Evolutionary conservation across 2,888 invertebrate genomes (phyloP), one percentile per base, ranked within the genome.

Genomic region (Scaptomyza cyrtandrae): DNA sequence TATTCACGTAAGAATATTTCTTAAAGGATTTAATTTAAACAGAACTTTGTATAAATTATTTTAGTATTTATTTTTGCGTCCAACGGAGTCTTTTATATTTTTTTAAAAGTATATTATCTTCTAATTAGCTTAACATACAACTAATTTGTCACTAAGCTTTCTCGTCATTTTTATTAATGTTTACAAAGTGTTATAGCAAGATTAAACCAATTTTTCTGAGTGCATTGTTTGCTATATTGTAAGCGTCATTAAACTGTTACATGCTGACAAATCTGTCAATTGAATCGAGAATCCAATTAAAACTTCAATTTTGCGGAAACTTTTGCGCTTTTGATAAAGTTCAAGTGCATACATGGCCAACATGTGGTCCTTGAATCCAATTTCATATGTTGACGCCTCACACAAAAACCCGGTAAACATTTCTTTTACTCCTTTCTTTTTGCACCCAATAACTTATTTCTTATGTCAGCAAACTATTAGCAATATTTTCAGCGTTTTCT

Each of bases 251-350:
- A 88, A 89, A 89, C 61, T 75, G 79, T 79, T 74, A 90, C 85
- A 84, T 83, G 78, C 83, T 89, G 88, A 86, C 83, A 88, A 89
- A 90, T 90, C 89, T 83, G 88, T 86, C 90, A 91, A 91, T 91
- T 91, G 88, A 90, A 90, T 90, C 90, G 83, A 82, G 90, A 91
- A 90, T 90, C 89, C 91, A 91, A 90, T 90, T 90, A 91, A 90
- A 90, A 90, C 82, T 90, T 90, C 70, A 85, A 79, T 84, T 86
- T 80, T 79, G 65, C 57, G 70, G 61, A 78, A 88, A 89, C 78
- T 76, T 73, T 81, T 63, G 65, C 59, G 69, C 73, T 64, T 69
- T 64, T 69, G 53, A 70, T 65, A 71, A 75, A 86, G 76, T 86
- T 70, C 87, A 88, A 86, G 78, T 70, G 62, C 85, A 84, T 74